Conservation (phyloP, 2,797 vertebrate genomes). For the Bufotes viridis region DNA sequence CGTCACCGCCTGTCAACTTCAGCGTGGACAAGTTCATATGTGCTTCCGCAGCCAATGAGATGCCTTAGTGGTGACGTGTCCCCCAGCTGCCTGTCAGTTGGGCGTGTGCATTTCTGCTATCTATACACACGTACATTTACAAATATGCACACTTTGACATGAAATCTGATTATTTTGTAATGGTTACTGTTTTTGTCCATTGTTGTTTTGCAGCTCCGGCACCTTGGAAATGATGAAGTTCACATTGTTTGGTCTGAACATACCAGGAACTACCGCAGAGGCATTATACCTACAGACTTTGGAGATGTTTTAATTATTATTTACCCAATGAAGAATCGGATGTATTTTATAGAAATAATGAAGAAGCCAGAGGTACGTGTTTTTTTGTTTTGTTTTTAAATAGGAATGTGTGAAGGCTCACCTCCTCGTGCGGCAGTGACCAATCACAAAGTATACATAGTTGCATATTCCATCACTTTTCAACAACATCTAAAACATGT, state of each 20-base stretch:
- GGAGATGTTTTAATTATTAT: constrained; percentile 96
- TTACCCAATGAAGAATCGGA: constrained; percentile 97
- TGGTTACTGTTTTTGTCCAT: neutral
- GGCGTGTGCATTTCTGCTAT: no score
- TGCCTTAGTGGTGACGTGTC: no score
- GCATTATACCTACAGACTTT: constrained; percentile 97
- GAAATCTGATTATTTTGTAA: neutral
- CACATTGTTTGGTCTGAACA: constrained; percentile 99
- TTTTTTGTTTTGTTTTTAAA: no score
- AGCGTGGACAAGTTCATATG: no score
- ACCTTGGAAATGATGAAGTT: constrained; percentile 98
- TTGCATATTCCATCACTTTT: no score
- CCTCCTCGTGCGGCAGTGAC: no score
- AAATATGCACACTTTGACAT: neutral
- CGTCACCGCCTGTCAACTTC: no score
- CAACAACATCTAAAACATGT: no score
- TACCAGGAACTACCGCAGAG: constrained; percentile 92
- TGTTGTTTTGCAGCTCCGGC: constrained; percentile 85
- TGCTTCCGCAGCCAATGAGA: no score
- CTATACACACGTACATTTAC: neutral
- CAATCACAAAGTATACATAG: no score
- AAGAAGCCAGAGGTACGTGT: constrained; percentile 91
- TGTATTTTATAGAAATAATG: constrained; percentile 95
- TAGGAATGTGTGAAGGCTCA: no score
- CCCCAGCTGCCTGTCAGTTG: no score